Evolutionary conservation across 2,888 invertebrate species (phyloP).

Genomic region (Thecophora atra): DNA sequence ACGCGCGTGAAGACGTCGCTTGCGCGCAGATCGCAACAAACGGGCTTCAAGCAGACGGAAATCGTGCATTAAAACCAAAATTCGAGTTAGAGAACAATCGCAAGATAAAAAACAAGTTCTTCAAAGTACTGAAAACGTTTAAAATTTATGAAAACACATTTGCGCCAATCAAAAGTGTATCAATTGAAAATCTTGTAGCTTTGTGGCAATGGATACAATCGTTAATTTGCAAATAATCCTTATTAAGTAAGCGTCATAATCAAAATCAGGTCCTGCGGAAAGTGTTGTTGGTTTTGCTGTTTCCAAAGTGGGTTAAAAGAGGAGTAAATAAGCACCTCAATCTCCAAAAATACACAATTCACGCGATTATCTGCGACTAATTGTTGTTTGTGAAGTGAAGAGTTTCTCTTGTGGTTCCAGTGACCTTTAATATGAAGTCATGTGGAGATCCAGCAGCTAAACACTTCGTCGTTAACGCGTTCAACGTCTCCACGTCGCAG

Average conservation of each 20-base stretch:
- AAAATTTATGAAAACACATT: too few relatives aligned
- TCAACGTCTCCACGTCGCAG: too few relatives aligned
- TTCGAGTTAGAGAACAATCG: not conserved
- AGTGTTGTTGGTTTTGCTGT: constrained; percentile 33
- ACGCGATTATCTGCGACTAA: constrained; percentile 13
- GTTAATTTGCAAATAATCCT: too few relatives aligned
- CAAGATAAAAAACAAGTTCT: too few relatives aligned
- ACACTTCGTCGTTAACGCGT: too few relatives aligned
- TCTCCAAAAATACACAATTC: constrained; percentile 23
- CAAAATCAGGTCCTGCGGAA: not conserved
- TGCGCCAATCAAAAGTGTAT: too few relatives aligned
- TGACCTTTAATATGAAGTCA: too few relatives aligned
- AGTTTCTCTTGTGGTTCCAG: not conserved
- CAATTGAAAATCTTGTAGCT: too few relatives aligned
- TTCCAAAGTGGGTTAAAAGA: not conserved
- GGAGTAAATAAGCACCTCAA: not conserved
- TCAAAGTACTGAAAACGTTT: too few relatives aligned
- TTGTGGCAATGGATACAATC: too few relatives aligned
- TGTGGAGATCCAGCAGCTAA: too few relatives aligned
- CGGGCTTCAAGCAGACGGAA: not conserved
- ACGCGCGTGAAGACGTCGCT: constrained; percentile 53
- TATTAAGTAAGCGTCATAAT: not conserved
- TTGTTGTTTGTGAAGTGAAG: too few relatives aligned
- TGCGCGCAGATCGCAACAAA: constrained; percentile 11
- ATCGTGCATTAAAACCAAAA: not conserved